A percentile compares a stretch with the other conserved stretches of the same genome.
These are phyloP conservation scores for Caenorhabditis remanei DNA, from an alignment of 1,140 invertebrate species.

Conservation along the genomic window DNA sequence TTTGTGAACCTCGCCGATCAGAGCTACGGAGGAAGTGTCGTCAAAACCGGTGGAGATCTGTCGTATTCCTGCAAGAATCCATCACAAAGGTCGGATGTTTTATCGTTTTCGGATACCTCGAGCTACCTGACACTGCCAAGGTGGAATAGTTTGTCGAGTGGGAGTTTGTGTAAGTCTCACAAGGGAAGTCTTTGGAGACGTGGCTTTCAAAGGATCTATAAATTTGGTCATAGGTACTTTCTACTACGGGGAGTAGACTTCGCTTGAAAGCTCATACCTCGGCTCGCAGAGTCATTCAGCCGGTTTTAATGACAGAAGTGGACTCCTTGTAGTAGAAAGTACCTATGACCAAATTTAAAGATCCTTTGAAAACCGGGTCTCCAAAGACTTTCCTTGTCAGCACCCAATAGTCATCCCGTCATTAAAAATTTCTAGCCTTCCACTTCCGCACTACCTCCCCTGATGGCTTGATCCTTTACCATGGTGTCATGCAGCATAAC, in stretches of 20 bases:
- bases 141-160: constrained; percentile 75
- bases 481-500: constrained; percentile 83
- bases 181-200: no score
- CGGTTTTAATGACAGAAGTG: no score
- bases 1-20: constrained; percentile 89
- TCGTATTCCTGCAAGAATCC: constrained; percentile 82
- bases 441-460: constrained; percentile 90
- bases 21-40: constrained; percentile 84
- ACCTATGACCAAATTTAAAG: no score
- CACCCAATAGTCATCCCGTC: neutral
- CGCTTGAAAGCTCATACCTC: no score
- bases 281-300: no score
- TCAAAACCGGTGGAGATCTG: constrained; percentile 86
- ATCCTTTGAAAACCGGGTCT: no score
- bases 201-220: no score
- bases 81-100: constrained; percentile 71
- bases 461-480: constrained; percentile 92
- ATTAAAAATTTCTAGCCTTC: constrained; percentile 69
- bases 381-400: no score
- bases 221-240: no score
- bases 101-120: constrained; percentile 71
- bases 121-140: constrained; percentile 70
- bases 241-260: no score
- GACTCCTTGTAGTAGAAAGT: no score
- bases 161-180: constrained; percentile 72